phyloP scores from a whole-genome alignment of 2,797 vertebrate genomes.

The Pseudopleuronectes americanus region DNA sequence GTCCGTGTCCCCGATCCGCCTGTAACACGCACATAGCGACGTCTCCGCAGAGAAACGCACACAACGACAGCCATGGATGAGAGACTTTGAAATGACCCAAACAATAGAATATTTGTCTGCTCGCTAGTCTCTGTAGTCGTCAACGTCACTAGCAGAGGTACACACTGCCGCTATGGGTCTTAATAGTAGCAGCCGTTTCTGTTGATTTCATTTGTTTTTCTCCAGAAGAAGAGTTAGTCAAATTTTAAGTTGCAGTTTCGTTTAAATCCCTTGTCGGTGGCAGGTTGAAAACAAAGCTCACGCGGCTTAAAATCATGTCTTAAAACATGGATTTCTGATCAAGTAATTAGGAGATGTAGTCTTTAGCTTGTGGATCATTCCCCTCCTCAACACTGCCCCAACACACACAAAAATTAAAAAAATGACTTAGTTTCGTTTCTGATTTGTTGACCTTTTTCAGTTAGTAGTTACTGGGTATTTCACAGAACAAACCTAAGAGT shows the following conservation, averaged over 20 bases:
- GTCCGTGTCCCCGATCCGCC: constrained; percentile 78
- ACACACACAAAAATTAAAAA: constrained; percentile 48
- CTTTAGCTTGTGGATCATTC: constrained; percentile 69
- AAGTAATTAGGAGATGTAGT: constrained; percentile 75
- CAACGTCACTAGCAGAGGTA: constrained; percentile 62
- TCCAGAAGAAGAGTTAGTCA: constrained; percentile 46
- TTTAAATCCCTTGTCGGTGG: constrained; percentile 58
- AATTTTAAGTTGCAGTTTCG: constrained; percentile 68
- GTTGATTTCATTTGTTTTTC: constrained; percentile 64
- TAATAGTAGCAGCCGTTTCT: constrained; percentile 64
- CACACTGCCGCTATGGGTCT: constrained; percentile 72
- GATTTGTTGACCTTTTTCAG: constrained; percentile 74
- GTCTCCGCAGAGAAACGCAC: constrained; percentile 72
- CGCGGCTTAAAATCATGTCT: constrained; percentile 71
- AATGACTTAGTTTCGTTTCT: constrained; percentile 83
- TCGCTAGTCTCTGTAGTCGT: constrained; percentile 72
- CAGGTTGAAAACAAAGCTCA: constrained; percentile 56
- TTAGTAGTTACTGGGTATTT: constrained; percentile 80
- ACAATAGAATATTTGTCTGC: constrained; percentile 72
- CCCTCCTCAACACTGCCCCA: constrained; percentile 74
- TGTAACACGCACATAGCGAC: constrained; percentile 78
- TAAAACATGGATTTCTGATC: constrained; percentile 80
- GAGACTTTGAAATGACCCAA: constrained; percentile 80
- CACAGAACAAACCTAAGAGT: constrained; percentile 84
- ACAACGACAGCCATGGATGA: constrained; percentile 79